A percentile compares a stretch with the other conserved stretches of the same genome.
Evolutionary conservation across 2,113 vertebrate species (phyloP).

Genomic region (Cebidichthys violaceus): DNA sequence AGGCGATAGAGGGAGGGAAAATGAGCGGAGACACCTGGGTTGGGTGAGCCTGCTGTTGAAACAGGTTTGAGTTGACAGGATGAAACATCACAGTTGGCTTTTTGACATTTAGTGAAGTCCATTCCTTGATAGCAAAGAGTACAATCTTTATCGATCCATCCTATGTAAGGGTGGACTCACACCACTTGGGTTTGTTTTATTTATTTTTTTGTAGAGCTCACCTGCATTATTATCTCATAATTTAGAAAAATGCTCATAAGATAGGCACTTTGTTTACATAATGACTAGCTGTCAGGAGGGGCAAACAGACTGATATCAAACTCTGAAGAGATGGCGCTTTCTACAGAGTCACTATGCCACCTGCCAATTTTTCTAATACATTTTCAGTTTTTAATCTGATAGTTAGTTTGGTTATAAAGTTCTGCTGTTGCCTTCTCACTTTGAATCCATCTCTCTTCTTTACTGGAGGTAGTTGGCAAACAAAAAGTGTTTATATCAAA

Average conservation of each 20-base stretch:
- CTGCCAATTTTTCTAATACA: neutral
- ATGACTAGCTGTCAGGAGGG: neutral
- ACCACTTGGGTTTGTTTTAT: neutral
- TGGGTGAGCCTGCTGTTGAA: constrained; percentile 68
- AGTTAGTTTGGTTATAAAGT: neutral
- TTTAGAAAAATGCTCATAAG: neutral
- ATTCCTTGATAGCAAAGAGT: constrained; percentile 17
- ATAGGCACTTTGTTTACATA: constrained; percentile 5
- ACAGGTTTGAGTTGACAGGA: constrained; percentile 62
- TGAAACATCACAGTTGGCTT: constrained; percentile 61
- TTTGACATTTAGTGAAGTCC: constrained; percentile 59
- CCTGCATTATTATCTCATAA: neutral
- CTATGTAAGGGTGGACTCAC: neutral
- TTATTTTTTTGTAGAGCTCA: neutral
- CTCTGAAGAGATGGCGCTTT: neutral
- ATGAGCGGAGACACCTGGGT: constrained; percentile 69
- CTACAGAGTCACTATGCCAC: neutral
- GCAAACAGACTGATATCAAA: constrained; percentile 1
- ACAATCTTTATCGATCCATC: neutral
- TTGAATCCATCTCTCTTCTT: neutral
- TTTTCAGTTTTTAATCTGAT: neutral
- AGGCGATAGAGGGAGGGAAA: constrained; percentile 34
- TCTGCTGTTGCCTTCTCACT: neutral
- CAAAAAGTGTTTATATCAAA: neutral
- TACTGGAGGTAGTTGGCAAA: neutral